Evolutionary conservation across 2,888 invertebrate genomes (phyloP).

Genomic region (Tubulanus polymorphus): DNA sequence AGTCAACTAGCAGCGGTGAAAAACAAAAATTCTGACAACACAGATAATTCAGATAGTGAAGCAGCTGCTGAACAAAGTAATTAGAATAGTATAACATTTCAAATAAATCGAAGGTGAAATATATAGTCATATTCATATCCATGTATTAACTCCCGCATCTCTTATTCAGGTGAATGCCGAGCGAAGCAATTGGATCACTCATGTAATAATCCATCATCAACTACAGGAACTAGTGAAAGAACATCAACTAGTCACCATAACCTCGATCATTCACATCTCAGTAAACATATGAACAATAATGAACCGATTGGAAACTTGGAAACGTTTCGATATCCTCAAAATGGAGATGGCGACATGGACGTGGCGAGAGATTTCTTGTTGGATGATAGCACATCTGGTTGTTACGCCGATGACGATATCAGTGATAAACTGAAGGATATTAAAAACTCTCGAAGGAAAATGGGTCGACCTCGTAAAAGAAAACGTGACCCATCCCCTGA

Average conservation of each 20-base stretch:
- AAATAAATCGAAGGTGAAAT: too few species aligned
- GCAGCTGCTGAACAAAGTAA: slow-evolving; percentile 20
- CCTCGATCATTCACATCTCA: background rate
- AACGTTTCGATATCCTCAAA: background rate
- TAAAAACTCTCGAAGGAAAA: slow-evolving; percentile 47
- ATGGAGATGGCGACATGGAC: background rate
- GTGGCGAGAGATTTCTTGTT: background rate
- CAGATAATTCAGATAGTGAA: slow-evolving; percentile 27
- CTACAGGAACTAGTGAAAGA: too few species aligned
- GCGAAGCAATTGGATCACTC: too few species aligned
- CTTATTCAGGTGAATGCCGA: too few species aligned
- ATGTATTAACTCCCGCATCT: too few species aligned
- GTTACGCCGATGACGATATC: background rate
- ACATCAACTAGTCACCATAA: too few species aligned
- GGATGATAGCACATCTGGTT: background rate
- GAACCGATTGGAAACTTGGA: background rate
- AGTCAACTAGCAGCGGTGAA: slow-evolving; percentile 66
- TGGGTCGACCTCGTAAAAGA: slow-evolving; percentile 46
- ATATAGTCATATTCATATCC: too few species aligned
- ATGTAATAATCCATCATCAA: too few species aligned
- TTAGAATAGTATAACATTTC: too few species aligned
- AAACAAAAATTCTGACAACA: slow-evolving; percentile 21
- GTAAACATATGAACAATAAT: background rate
- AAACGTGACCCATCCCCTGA: slow-evolving; percentile 26
- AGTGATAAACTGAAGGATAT: slow-evolving; percentile 20